Evolutionary conservation across 2,113 vertebrate species (phyloP).

Genomic region (Cyphomyrus plagiostoma): DNA sequence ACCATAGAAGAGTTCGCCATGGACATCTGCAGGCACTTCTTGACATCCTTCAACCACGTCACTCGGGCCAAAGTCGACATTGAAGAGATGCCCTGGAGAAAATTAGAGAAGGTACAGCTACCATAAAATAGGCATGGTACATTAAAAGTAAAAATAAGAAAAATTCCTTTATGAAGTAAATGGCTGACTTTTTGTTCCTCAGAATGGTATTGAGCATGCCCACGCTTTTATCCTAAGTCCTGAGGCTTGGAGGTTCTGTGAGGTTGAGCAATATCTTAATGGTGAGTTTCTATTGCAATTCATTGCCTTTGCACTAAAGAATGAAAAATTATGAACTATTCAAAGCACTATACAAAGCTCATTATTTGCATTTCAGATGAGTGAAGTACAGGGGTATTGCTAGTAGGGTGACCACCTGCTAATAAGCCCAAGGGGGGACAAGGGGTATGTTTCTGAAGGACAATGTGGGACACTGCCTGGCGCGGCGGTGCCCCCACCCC

Average conservation of each 20-base stretch:
- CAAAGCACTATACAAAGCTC: neutral
- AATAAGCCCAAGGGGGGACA: too few species aligned
- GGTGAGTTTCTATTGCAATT: constrained; percentile 52
- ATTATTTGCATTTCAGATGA: neutral
- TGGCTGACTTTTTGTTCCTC: constrained; percentile 28
- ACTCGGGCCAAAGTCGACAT: constrained; percentile 64
- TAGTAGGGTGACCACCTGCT: too few species aligned
- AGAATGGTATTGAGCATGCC: constrained; percentile 68
- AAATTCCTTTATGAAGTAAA: neutral
- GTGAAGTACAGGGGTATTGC: neutral
- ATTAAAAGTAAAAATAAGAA: neutral
- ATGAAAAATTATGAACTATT: neutral
- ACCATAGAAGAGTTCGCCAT: constrained; percentile 76
- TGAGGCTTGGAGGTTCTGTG: constrained; percentile 71
- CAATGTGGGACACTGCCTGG: too few species aligned
- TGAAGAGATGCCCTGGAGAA: constrained; percentile 77
- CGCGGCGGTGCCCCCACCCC: too few species aligned
- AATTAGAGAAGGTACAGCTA: constrained; percentile 69
- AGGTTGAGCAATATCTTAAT: constrained; percentile 67
- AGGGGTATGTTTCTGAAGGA: too few species aligned
- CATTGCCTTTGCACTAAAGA: neutral
- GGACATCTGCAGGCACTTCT: constrained; percentile 75
- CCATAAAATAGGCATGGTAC: constrained; percentile 17
- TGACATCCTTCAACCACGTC: constrained; percentile 76
- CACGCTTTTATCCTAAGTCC: constrained; percentile 75